Evolutionary conservation across 2,888 invertebrate genomes (phyloP).

Genomic region (Biston betularia): DNA sequence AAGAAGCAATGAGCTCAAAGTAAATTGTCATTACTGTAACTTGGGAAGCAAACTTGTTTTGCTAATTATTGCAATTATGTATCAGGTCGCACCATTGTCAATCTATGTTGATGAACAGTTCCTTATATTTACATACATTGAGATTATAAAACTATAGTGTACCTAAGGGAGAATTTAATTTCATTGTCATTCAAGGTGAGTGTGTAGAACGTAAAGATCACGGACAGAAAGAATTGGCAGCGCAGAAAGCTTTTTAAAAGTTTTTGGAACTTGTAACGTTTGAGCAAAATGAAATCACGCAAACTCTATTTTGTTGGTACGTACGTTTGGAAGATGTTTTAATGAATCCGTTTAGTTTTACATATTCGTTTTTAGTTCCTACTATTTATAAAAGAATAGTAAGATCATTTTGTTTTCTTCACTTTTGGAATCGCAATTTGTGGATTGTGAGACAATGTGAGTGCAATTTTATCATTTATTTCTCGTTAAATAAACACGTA

Average conservation of each 20-base stretch:
- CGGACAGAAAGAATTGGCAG: too few relatives aligned
- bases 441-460: too few relatives aligned
- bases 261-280: neutral
- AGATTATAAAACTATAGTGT: conserved; percentile 3
- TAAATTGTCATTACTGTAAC: conserved; percentile 1
- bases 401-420: too few relatives aligned
- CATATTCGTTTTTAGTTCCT: neutral
- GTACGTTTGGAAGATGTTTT: neutral
- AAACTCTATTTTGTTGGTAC: neutral
- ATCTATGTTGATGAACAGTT: neutral
- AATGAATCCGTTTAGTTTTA: too few relatives aligned
- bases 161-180: neutral
- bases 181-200: neutral
- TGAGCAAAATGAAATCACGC: neutral
- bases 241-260: too few relatives aligned
- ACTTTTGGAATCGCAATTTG: too few relatives aligned
- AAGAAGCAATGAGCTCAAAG: conserved; percentile 1
- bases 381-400: too few relatives aligned
- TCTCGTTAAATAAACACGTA: too few relatives aligned
- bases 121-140: conserved; percentile 1
- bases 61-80: neutral
- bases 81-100: neutral
- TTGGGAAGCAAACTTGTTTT: conserved; percentile 1
- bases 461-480: too few relatives aligned
- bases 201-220: neutral